Percentiles rank a stretch among this genome's conserved stretches.
These are phyloP conservation scores for Lepus townsendii DNA, from an alignment of 2,797 vertebrate genomes.

Conservation along the genomic window DNA sequence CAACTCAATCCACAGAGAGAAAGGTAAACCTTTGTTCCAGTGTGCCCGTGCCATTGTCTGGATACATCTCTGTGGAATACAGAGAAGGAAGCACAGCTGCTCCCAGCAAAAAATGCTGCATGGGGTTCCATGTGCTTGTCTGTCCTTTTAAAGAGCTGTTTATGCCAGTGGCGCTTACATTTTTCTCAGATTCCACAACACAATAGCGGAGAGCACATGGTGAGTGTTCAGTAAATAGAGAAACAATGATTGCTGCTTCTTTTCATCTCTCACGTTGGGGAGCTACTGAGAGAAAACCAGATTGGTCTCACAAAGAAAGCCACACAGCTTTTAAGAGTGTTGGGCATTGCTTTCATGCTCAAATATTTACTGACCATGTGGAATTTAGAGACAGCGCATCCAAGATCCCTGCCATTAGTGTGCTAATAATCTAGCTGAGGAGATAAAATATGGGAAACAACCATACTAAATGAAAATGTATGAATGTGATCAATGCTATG, in stretches of 20 bases:
- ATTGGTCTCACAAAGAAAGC: constrained; percentile 52
- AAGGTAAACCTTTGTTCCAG: neutral
- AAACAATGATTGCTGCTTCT: constrained; percentile 48
- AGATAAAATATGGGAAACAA: neutral
- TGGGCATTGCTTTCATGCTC: constrained; percentile 9
- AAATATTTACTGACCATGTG: neutral
- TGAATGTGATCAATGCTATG: neutral
- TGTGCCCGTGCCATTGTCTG: neutral
- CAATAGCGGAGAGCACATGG: neutral
- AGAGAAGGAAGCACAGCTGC: neutral
- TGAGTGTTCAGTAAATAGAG: constrained; percentile 22
- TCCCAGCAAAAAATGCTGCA: neutral
- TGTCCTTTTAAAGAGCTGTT: constrained; percentile 62
- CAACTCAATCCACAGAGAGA: constrained; percentile 10
- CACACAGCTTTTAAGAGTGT: neutral
- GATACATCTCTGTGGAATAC: neutral
- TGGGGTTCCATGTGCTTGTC: neutral
- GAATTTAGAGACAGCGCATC: neutral
- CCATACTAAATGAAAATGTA: neutral
- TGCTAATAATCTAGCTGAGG: neutral
- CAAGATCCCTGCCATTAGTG: neutral
- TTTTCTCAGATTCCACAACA: constrained; percentile 55
- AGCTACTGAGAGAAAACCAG: constrained; percentile 42
- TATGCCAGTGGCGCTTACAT: constrained; percentile 19
- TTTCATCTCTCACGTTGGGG: constrained; percentile 62